Evolutionary conservation across 2,113 vertebrate species (phyloP), one percentile per base, ranked within the genome.

Genomic region (Perca flavescens): DNA sequence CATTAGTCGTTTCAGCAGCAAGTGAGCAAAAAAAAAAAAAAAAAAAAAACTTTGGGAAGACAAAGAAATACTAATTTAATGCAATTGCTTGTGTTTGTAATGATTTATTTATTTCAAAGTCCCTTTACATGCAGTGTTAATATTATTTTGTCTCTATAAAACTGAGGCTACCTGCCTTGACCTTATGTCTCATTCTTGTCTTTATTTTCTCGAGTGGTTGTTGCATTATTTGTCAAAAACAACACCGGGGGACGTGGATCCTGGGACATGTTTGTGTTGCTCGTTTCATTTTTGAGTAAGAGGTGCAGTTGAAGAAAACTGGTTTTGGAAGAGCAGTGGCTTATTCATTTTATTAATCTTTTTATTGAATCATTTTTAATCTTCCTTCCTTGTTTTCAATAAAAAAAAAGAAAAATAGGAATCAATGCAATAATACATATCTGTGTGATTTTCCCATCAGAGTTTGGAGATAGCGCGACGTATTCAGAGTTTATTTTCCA

Each of bases 311-410:
- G 54, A 71, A 74, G 19, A 60, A 75, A 68, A 34, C 2, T 28
- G 36, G 13, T 67, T 77, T 53, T 10, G 68, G 68, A 68, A 28
- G 43, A 77, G 43, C 60, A 14, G 22, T 6, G 22, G 53, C 19
- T 61, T 74, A 2, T 74, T 74, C 63, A 54, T 66, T 57, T 19
- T 28, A 43, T 47, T 21, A 13, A 50, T 81, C 34, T 85, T 81
- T 82, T 74, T 72, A 75, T 79, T 77, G 34, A 91, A 93, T 91
- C 86, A 88, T 86, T 87, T 88, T 82, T 65, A 93, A 91, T 93
- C 85, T 88, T 31, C 65, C 21, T 80, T 61, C 75, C 64, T 88
- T 85, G 77, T 83, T 10, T 91, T 88, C 58, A 57, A 68, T 72
- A 46, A 82, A 78, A 75, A 76, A 71, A 58, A 34, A n/a, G 85